phyloP scores from a whole-genome alignment of 2,888 invertebrate species.

The Drosophila atroscutellata region DNA sequence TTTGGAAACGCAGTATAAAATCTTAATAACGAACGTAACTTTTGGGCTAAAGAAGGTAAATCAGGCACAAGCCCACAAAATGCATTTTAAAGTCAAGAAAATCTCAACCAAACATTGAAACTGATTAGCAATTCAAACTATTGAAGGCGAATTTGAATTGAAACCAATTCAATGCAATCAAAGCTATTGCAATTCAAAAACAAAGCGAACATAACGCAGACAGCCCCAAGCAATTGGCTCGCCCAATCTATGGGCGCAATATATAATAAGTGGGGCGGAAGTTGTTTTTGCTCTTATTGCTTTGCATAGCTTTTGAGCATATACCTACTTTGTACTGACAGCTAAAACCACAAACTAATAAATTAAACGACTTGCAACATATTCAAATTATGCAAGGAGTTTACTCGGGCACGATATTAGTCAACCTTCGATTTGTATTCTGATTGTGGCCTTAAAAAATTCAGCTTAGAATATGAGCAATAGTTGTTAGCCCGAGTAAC shows the following conservation, averaged over 20 bases:
- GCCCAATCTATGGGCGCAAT: constrained; percentile 41
- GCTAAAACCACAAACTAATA: constrained; percentile 44
- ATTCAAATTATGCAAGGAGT: constrained; percentile 38
- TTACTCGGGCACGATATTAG: constrained; percentile 23
- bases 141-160: constrained; percentile 61
- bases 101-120: constrained; percentile 25
- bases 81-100: constrained; percentile 25
- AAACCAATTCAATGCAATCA: constrained; percentile 56
- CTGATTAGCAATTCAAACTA: constrained; percentile 51
- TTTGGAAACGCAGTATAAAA: background rate
- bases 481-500: constrained; percentile 1
- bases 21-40: background rate
- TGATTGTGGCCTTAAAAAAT: constrained; percentile 10
- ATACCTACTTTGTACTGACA: constrained; percentile 20
- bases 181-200: constrained; percentile 47
- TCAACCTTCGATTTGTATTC: constrained; percentile 33
- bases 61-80: constrained; percentile 22
- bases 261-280: constrained; percentile 48
- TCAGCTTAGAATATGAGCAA: constrained; percentile 34
- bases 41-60: constrained; percentile 1
- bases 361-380: constrained; percentile 43
- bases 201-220: constrained; percentile 19
- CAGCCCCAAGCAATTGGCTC: constrained; percentile 34
- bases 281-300: constrained; percentile 35
- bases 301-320: constrained; percentile 11